phyloP scores from a whole-genome alignment of 2,888 invertebrate genomes.

The Watsonalla binaria region DNA sequence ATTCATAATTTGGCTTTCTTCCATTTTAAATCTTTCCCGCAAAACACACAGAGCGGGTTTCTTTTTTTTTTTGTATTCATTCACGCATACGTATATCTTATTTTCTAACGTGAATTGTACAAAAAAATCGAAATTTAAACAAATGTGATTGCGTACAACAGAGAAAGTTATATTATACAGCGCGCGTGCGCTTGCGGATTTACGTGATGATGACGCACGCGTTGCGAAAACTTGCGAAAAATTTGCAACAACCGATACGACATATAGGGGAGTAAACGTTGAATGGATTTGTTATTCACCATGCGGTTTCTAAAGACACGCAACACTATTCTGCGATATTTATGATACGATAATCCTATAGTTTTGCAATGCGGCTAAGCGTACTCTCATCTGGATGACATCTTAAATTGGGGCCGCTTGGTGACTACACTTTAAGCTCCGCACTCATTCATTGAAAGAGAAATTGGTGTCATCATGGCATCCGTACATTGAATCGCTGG shows the following conservation, averaged over 20 bases:
- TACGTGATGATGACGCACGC: constrained; percentile 45
- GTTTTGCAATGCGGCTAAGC: background rate
- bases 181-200: constrained; percentile 44
- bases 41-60: constrained; percentile 8
- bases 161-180: constrained; percentile 55
- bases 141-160: constrained; percentile 48
- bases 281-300: constrained; percentile 9
- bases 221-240: constrained; percentile 49
- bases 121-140: constrained; percentile 59
- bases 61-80: constrained; percentile 12
- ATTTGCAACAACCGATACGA: constrained; percentile 27
- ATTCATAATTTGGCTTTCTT: background rate
- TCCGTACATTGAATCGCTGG: constrained; percentile 46
- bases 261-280: constrained; percentile 30
- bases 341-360: background rate
- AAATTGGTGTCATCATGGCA: constrained; percentile 73
- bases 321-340: background rate
- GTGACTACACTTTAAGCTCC: constrained; percentile 33
- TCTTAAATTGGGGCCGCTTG: constrained; percentile 27
- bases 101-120: constrained; percentile 27
- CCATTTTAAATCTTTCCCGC: background rate
- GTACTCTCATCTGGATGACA: constrained; percentile 1
- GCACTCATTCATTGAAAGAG: constrained; percentile 66
- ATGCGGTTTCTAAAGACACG: background rate
- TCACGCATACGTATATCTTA: constrained; percentile 6